Conservation (phyloP, 1,140 invertebrate species). For the Apis cerana region DNA sequence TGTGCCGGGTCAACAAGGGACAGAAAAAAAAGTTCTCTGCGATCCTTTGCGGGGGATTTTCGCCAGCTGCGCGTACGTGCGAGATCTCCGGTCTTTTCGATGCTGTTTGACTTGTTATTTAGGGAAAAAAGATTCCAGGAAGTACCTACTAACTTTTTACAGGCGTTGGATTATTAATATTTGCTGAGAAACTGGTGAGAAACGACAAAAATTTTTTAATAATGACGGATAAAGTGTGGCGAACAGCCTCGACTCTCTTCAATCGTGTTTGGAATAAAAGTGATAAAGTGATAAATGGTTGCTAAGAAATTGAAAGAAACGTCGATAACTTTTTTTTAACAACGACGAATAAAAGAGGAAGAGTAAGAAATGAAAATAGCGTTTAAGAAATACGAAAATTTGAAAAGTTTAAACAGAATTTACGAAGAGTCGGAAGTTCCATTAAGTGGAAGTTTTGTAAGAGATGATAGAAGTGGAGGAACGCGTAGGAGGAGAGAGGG, state of each 20-base stretch:
- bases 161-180: background rate
- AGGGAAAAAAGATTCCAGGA: background rate
- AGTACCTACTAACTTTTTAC: background rate
- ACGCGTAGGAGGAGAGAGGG: background rate
- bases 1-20: constrained; percentile 14
- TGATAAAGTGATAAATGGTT: no score
- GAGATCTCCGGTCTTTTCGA: background rate
- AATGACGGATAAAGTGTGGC: no score
- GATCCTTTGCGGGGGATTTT: background rate
- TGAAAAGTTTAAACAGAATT: background rate
- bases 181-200: no score
- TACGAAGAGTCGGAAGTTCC: background rate
- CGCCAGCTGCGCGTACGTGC: background rate
- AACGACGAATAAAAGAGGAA: background rate
- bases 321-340: no score
- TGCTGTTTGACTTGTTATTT: background rate
- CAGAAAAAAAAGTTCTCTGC: constrained; percentile 11
- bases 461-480: background rate
- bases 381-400: background rate
- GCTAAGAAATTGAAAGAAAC: no score
- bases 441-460: background rate
- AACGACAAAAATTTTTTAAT: no score
- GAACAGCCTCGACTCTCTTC: no score
- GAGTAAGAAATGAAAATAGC: background rate
- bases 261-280: no score